phyloP scores from a whole-genome alignment of 35 echinoderm and acorn worm genomes.

The Anneissia japonica region DNA sequence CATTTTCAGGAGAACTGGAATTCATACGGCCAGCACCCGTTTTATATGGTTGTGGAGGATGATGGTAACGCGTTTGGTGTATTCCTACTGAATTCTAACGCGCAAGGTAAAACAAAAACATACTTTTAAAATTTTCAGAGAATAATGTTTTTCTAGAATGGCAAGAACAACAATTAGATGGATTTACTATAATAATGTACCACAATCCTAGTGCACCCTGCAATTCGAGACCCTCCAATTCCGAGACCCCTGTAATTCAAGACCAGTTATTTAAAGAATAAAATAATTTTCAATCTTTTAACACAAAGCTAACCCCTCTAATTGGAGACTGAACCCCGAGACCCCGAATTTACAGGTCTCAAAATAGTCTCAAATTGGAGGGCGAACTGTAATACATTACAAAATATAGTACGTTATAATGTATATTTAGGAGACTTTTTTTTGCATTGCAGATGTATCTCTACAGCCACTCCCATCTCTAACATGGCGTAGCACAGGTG shows the following conservation, averaged over 20 bases:
- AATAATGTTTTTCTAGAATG: not conserved
- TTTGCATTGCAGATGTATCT: not conserved
- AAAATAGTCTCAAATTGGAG: too few relatives aligned
- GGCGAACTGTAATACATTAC: too few relatives aligned
- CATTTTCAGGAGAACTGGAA: conserved; percentile 60
- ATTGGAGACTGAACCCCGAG: too few relatives aligned
- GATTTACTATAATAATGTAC: not conserved
- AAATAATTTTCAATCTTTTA: too few relatives aligned
- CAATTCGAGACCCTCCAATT: too few relatives aligned
- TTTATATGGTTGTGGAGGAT: conserved; percentile 71
- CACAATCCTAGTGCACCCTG: not conserved
- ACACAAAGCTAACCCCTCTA: too few relatives aligned
- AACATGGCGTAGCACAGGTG: not conserved
- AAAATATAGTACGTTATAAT: not conserved
- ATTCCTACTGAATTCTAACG: conserved; percentile 71
- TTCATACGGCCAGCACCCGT: conserved; percentile 86
- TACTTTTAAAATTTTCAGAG: not conserved
- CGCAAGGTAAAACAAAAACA: conserved; percentile 42
- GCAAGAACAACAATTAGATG: not conserved
- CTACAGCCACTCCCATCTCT: not conserved
- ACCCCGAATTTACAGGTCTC: not conserved
- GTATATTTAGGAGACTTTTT: too few relatives aligned
- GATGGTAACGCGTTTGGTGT: conserved; percentile 82
- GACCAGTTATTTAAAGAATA: too few relatives aligned
- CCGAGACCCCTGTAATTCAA: too few relatives aligned